Evolutionary conservation across 1,140 invertebrate genomes (phyloP).

Genomic region (Diachasma alloeum): DNA sequence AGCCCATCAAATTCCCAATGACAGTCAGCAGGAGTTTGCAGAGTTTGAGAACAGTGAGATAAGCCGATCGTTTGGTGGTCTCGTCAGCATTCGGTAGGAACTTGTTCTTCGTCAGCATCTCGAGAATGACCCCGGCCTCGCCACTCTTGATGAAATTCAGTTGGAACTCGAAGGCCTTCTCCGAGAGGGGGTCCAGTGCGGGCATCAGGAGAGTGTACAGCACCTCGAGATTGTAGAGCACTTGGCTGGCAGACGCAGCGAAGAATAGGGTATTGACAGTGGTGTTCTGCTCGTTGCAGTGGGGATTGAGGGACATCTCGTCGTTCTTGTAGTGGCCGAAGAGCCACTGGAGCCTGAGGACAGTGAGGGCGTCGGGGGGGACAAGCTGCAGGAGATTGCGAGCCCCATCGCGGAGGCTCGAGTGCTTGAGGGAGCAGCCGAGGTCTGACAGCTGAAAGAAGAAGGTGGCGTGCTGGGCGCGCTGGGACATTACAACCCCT

Average conservation of each 20-base stretch:
- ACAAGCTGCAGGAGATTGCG: constrained; percentile 87
- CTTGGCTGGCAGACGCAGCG: constrained; percentile 77
- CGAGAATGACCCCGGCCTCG: constrained; percentile 80
- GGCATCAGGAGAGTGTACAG: constrained; percentile 93
- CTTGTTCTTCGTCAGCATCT: constrained; percentile 88
- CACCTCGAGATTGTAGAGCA: constrained; percentile 81
- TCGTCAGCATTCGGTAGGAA: constrained; percentile 85
- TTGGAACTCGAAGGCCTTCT: constrained; percentile 87
- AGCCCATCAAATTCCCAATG: constrained; percentile 79
- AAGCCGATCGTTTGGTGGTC: constrained; percentile 83
- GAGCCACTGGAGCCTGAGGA: constrained; percentile 71
- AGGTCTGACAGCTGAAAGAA: constrained; percentile 91
- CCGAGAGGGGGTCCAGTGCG: constrained; percentile 81
- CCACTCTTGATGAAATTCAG: constrained; percentile 88
- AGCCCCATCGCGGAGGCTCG: constrained; percentile 84
- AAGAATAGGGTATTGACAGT: constrained; percentile 79
- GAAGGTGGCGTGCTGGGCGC: constrained; percentile 84
- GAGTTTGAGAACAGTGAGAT: constrained; percentile 87
- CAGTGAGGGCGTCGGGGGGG: constrained; percentile 84
- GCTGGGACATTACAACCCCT: constrained; percentile 87
- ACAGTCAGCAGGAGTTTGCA: constrained; percentile 89
- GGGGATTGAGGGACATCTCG: constrained; percentile 46
- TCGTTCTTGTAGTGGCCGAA: constrained; percentile 61
- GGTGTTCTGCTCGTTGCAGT: constrained; percentile 62
- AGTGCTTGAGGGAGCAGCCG: constrained; percentile 82